Evolutionary conservation across 2,797 vertebrate species (phyloP).

Genomic region (Phalanger gymnotis): DNA sequence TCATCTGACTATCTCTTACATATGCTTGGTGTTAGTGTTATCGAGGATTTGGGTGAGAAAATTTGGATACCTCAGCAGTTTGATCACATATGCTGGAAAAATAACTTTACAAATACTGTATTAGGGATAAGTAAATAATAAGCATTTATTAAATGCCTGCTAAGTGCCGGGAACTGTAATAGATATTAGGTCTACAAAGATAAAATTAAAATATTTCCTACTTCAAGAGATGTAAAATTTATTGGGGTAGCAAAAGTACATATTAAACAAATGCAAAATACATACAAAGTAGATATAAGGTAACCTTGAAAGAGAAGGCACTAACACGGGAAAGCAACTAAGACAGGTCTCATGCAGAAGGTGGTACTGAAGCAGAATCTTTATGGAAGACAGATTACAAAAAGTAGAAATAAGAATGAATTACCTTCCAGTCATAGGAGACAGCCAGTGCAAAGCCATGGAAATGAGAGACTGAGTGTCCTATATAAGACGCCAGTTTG

Average conservation of each 20-base stretch:
- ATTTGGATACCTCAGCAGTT: not conserved
- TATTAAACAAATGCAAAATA: not conserved
- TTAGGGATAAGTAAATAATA: not conserved
- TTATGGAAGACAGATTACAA: not conserved
- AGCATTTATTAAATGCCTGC: not conserved
- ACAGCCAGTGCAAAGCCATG: not conserved
- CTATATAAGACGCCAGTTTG: not conserved
- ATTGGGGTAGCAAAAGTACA: not conserved
- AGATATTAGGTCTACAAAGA: not conserved
- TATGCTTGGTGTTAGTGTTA: not conserved
- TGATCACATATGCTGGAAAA: not conserved
- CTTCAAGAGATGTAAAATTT: not conserved
- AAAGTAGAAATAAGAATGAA: not conserved
- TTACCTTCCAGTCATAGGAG: not conserved
- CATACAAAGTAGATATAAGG: not conserved
- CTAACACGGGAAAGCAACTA: not conserved
- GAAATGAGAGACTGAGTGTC: not conserved
- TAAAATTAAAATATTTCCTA: not conserved
- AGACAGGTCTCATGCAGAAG: not conserved
- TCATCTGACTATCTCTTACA: not conserved
- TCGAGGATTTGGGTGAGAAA: not conserved
- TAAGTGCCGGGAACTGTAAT: not conserved
- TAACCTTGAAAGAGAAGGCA: not conserved
- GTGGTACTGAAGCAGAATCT: not conserved
- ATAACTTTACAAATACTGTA: not conserved